Percentiles rank a stretch among this genome's conserved stretches.
phyloP scores from a whole-genome alignment of 1,140 invertebrate genomes.

The Pogonus chalceus region DNA sequence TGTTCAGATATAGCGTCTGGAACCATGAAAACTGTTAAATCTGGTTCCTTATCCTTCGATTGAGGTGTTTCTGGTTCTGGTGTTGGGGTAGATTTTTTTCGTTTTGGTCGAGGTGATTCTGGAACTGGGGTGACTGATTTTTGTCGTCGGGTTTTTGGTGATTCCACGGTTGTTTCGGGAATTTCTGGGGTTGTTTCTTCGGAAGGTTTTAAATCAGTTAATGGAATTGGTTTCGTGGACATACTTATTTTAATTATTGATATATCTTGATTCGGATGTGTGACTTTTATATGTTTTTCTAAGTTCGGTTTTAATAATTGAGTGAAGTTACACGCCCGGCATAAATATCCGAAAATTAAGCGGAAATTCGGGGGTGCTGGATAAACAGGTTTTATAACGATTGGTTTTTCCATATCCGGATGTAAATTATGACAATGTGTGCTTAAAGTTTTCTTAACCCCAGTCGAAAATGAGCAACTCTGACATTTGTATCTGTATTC shows the following conservation, averaged over 20 bases:
- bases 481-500: conserved; percentile 55
- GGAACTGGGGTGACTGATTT: conserved; percentile 6
- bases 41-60: conserved; percentile 11
- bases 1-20: conserved; percentile 25
- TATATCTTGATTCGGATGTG: conserved; percentile 36
- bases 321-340: conserved; percentile 54
- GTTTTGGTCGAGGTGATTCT: neutral
- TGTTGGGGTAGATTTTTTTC: neutral
- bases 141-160: neutral
- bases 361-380: conserved; percentile 13
- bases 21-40: conserved; percentile 27
- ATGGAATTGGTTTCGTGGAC: conserved; percentile 25
- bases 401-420: conserved; percentile 1
- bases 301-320: conserved; percentile 50
- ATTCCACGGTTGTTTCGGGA: neutral
- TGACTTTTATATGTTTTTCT: conserved; percentile 45
- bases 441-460: conserved; percentile 35
- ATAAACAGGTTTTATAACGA: neutral
- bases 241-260: conserved; percentile 42
- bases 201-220: conserved; percentile 1
- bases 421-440: conserved; percentile 39
- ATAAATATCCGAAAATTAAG: conserved; percentile 51
- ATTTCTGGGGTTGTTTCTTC: neutral
- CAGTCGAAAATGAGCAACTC: conserved; percentile 41
- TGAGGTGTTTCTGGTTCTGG: neutral